phyloP scores from a whole-genome alignment of 1,140 invertebrate genomes.

The Bombus ignitus region DNA sequence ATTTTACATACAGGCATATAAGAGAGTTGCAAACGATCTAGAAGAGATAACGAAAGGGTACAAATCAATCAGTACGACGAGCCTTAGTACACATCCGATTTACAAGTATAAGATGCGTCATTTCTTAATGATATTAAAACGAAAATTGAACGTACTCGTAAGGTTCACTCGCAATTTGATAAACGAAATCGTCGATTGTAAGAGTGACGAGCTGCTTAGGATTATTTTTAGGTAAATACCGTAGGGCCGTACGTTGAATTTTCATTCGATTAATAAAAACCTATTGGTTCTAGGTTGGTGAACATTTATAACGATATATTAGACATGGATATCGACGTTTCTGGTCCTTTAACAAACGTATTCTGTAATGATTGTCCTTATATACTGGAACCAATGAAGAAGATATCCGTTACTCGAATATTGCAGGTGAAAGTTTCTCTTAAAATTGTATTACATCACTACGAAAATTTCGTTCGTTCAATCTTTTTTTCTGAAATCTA shows the following conservation, averaged over 20 bases:
- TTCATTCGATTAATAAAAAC: background rate
- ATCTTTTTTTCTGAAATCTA: background rate
- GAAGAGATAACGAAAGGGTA: conserved; percentile 59
- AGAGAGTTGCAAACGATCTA: conserved; percentile 48
- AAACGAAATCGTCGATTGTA: conserved; percentile 63
- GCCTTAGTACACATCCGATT: conserved; percentile 54
- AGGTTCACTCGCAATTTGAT: conserved; percentile 69
- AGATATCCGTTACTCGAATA: conserved; percentile 83
- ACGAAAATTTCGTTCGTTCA: background rate
- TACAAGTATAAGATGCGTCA: conserved; percentile 71
- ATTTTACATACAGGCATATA: conserved; percentile 37
- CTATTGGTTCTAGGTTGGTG: conserved; percentile 63
- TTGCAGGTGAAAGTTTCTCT: conserved; percentile 66
- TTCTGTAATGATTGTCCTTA: conserved; percentile 84
- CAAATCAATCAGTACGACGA: conserved; percentile 34
- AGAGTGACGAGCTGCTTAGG: conserved; percentile 59
- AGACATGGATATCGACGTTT: conserved; percentile 63
- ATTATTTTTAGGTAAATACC: conserved; percentile 70
- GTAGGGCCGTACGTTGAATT: background rate
- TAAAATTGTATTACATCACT: background rate
- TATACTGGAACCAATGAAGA: conserved; percentile 82
- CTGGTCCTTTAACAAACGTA: conserved; percentile 67
- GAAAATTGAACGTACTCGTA: conserved; percentile 66
- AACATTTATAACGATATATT: conserved; percentile 73
- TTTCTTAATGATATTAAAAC: conserved; percentile 59